Conservation (phyloP, 2,797 vertebrate species). For the Scyliorhinus canicula region DNA sequence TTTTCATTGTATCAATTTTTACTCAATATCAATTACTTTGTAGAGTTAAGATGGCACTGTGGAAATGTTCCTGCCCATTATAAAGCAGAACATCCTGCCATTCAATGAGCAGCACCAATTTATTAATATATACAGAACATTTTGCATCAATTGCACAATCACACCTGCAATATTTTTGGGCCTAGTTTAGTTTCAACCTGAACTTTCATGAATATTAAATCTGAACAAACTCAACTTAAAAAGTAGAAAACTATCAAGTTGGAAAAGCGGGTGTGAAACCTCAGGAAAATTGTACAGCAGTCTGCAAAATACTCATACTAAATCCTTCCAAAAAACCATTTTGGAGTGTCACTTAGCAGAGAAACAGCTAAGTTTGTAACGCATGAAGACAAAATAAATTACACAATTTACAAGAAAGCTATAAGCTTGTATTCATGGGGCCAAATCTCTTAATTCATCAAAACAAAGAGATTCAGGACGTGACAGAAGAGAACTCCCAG, state of each 20-base stretch:
- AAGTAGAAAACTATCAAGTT: not conserved
- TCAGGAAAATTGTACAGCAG: not conserved
- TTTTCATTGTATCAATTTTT: not conserved
- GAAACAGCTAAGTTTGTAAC: not conserved
- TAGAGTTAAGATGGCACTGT: not conserved
- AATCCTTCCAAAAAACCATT: not conserved
- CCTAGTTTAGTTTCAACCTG: not conserved
- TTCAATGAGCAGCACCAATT: not conserved
- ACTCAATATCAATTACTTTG: not conserved
- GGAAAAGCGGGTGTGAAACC: not conserved
- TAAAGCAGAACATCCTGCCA: not conserved
- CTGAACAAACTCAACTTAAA: not conserved
- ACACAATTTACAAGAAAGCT: not conserved
- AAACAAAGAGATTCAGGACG: not conserved
- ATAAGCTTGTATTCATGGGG: not conserved
- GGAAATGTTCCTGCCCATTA: not conserved
- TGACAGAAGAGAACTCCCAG: not conserved
- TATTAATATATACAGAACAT: not conserved
- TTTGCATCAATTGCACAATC: not conserved
- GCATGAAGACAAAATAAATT: not conserved
- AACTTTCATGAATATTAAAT: not conserved
- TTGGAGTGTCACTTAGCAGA: not conserved
- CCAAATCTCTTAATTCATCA: not conserved
- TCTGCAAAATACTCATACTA: not conserved
- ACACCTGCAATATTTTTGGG: not conserved